Conservation (phyloP, 2,888 invertebrate genomes). For the Eubasilissa splendida region DNA sequence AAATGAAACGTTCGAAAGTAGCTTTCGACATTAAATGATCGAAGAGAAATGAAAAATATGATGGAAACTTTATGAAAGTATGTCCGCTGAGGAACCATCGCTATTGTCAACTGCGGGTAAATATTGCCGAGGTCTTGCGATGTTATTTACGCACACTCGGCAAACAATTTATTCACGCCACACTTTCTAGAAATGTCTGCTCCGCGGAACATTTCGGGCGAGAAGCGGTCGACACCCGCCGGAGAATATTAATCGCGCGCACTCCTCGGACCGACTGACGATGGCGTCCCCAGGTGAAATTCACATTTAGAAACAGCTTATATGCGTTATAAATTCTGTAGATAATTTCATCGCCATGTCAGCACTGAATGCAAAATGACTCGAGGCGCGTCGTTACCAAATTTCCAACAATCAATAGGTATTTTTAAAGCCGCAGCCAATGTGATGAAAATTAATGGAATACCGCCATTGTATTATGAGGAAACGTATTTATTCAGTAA, state of each 20-base stretch:
- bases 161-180: slow-evolving; percentile 13
- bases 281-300: slow-evolving; percentile 24
- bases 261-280: not conserved
- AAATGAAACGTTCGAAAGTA: slow-evolving; percentile 15
- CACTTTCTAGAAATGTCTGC: slow-evolving; percentile 21
- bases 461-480: not conserved
- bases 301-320: slow-evolving; percentile 5
- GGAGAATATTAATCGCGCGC: slow-evolving; percentile 5
- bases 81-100: not conserved
- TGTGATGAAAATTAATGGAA: slow-evolving; percentile 7
- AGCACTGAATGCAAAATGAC: slow-evolving; percentile 27
- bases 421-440: slow-evolving; percentile 18
- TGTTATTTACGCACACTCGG: slow-evolving; percentile 6
- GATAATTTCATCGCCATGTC: not conserved
- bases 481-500: slow-evolving; percentile 2
- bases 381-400: not conserved
- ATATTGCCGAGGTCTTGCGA: not conserved
- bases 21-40: not conserved
- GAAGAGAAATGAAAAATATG: slow-evolving; percentile 12
- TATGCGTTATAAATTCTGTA: slow-evolving; percentile 6
- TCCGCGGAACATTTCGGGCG: not conserved
- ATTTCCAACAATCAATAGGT: slow-evolving; percentile 1
- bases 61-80: slow-evolving; percentile 29
- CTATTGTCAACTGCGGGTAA: not conserved
- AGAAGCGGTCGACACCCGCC: not conserved